Percentiles rank a stretch among this genome's conserved stretches.
Conservation (phyloP, 2,888 invertebrate genomes). For the Augochlorella aurata region DNA sequence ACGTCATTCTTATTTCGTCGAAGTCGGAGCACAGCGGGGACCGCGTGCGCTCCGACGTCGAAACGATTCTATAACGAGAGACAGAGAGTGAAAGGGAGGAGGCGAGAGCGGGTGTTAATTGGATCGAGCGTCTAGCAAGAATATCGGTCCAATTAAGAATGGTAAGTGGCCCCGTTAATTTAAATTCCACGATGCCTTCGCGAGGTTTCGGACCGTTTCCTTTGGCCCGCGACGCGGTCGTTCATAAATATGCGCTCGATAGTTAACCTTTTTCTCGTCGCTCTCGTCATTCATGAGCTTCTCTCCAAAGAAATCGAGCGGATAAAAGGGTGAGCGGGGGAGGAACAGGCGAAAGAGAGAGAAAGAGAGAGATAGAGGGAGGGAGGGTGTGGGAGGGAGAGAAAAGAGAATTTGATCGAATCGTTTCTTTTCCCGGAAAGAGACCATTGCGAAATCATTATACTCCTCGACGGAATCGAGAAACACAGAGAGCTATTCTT, state of each 20-base stretch:
- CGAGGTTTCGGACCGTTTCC: constrained; percentile 41
- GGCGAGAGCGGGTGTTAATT: constrained; percentile 45
- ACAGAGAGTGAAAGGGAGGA: background rate
- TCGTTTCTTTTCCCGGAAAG: constrained; percentile 25
- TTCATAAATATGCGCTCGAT: constrained; percentile 63
- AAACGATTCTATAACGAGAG: constrained; percentile 9
- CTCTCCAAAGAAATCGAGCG: constrained; percentile 53
- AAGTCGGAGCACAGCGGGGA: background rate
- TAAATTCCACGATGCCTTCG: constrained; percentile 46
- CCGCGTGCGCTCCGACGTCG: background rate
- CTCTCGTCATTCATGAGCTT: constrained; percentile 56
- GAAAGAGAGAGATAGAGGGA: background rate
- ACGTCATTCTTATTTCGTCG: background rate
- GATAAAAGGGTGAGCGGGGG: constrained; percentile 20
- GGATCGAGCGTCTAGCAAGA: constrained; percentile 51
- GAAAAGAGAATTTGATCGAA: constrained; percentile 42
- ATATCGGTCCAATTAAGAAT: constrained; percentile 60
- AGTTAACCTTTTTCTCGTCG: constrained; percentile 59
- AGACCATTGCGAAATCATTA: constrained; percentile 47
- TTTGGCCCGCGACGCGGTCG: constrained; percentile 49
- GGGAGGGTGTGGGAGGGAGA: background rate
- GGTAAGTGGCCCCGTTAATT: constrained; percentile 53
- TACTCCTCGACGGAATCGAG: constrained; percentile 43
- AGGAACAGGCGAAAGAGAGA: background rate
- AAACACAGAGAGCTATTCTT: constrained; percentile 56